Base-by-base conservation (phyloP, 2,888 invertebrate genomes). In the Gisinianus flammeolus region DNA sequence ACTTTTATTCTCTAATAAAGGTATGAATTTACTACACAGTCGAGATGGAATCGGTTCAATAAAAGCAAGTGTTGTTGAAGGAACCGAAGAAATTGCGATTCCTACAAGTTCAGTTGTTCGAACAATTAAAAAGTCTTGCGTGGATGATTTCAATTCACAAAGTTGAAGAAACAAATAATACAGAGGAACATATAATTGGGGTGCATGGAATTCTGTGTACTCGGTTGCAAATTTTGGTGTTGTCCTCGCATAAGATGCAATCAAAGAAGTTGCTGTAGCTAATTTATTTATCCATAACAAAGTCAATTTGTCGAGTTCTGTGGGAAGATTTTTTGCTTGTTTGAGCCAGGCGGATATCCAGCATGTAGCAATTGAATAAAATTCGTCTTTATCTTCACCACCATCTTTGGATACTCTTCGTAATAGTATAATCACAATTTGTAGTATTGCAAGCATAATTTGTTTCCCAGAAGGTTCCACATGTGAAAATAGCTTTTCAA, bases 261-360 rank as follows among this genome's bases (percentile, higher is more conserved):
- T 80, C 33, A 72, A 58, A 71, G 44, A 28, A 16, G 80, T 80
- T 5, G 78, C 80, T 70, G 67, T 71, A n/a, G 81, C 79, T 8
- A 84, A 66, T 67, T 79, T 79, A 12, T 56, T 64, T 8, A 81
- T 71, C 83, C 83, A 82, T 30, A 79, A 31, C 12, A 82, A 73
- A 28, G 76, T 74, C 8, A 69, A n/a, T 70, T 80, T 81, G 74
- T 81, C 24, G n/a, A 16, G 69, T 12, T 56, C 70, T 33, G 62
- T 8, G 2, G 77, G 79, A 4, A 84, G 22, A 64, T 80, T 77
- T 73, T 82, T 82, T 6, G 76, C 77, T 26, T 81, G 79, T 58
- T 81, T 80, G 6, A 84, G 66, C 82, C 83, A 84, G 0, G 81
- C 82, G 52, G 83, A 80, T 24, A 84, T 77, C 84, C 84, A 84